Evolutionary conservation across 1,140 invertebrate genomes (phyloP).

Genomic region (Drosophila sucinea): DNA sequence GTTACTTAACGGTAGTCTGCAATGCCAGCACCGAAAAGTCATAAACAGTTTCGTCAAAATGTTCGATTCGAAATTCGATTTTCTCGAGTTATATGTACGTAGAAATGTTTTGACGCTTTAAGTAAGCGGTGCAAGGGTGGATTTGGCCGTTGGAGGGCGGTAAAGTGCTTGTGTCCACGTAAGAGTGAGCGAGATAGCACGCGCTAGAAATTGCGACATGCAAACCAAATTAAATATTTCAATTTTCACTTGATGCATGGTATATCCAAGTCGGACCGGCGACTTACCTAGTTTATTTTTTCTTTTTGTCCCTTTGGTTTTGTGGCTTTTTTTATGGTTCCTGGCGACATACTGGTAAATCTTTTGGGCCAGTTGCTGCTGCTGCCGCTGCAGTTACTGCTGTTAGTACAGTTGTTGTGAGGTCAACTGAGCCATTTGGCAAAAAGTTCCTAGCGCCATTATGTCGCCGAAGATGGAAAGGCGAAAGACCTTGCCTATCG

Average conservation of each 20-base stretch:
- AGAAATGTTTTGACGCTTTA: no score
- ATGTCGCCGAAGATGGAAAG: conserved; percentile 36
- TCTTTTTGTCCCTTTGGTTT: conserved; percentile 15
- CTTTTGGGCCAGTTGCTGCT: conserved; percentile 18
- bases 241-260: no score
- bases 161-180: no score
- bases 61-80: background rate
- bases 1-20: background rate
- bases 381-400: conserved; percentile 3
- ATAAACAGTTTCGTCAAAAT: background rate
- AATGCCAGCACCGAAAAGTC: background rate
- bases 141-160: no score
- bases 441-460: conserved; percentile 48
- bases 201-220: no score
- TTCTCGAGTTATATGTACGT: no score
- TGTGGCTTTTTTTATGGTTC: conserved; percentile 16
- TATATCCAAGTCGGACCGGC: no score
- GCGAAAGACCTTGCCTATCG: conserved; percentile 47
- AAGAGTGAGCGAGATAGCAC: no score
- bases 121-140: no score
- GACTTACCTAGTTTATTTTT: background rate
- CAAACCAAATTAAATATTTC: no score
- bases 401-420: background rate
- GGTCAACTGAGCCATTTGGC: conserved; percentile 58
- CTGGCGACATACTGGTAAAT: conserved; percentile 41